A percentile compares a stretch with the other conserved stretches of the same genome.
Evolutionary conservation across 2,888 invertebrate genomes (phyloP).

Genomic region (Dryobotodes eremita): DNA sequence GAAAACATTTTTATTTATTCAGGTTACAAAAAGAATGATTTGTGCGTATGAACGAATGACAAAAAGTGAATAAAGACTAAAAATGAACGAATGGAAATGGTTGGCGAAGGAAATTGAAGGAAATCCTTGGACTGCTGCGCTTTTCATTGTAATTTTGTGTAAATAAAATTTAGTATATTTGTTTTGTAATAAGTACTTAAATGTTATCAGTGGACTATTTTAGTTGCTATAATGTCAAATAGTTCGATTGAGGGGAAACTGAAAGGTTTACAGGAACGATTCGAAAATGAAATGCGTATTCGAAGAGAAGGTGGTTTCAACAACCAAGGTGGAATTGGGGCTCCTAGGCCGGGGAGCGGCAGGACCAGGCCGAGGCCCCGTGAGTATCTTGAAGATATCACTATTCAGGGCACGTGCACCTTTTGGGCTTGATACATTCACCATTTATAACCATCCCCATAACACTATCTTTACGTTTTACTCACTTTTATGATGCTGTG

Average conservation of each 20-base stretch:
- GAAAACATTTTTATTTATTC: constrained; percentile 6
- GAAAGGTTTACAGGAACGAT: constrained; percentile 95
- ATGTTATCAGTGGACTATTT: constrained; percentile 81
- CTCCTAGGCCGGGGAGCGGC: constrained; percentile 89
- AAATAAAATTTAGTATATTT: constrained; percentile 82
- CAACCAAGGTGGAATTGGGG: constrained; percentile 89
- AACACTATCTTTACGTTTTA: constrained; percentile 51
- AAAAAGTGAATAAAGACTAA: constrained; percentile 63
- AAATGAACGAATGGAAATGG: constrained; percentile 78
- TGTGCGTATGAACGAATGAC: constrained; percentile 60
- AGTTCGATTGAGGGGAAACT: constrained; percentile 95
- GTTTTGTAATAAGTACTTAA: constrained; percentile 81
- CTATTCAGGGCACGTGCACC: constrained; percentile 31
- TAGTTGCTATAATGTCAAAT: constrained; percentile 92
- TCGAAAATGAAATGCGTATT: constrained; percentile 92
- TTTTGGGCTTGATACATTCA: constrained; percentile 27
- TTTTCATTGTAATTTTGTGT: constrained; percentile 86
- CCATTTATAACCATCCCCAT: constrained; percentile 48
- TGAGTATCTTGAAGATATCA: constrained; percentile 82
- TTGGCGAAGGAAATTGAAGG: constrained; percentile 77
- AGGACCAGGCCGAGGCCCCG: constrained; percentile 91
- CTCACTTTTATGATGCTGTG: constrained; percentile 32
- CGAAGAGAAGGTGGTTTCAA: constrained; percentile 92
- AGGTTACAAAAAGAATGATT: constrained; percentile 42
- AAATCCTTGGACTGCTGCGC: constrained; percentile 87